Evolutionary conservation across 2,888 invertebrate species (phyloP), one percentile per base, ranked within the genome.

Genomic region (Ctena decussata): DNA sequence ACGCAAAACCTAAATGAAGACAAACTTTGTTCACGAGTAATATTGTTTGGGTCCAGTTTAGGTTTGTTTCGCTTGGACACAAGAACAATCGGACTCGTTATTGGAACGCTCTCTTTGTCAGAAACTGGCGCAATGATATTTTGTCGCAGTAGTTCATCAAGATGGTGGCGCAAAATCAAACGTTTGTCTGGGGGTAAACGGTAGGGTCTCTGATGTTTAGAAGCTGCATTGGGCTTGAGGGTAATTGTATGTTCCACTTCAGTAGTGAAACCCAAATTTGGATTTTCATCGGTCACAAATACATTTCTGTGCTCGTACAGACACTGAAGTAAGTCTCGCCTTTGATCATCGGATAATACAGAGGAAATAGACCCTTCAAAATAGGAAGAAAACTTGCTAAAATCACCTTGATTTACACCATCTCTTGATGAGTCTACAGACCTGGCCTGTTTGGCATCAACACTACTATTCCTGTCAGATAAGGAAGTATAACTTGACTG

Each of bases 1-100:
- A 80, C 80, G 71, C 80, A 82, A 41, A 86, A 86, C 27, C 77
- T 65, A 53, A 49, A 80, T 1, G 44, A 77, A 21, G 77, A 86
- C 35, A 86, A 53, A 73, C 80, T 86, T 71, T 80, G 41, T 32
- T 82, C 82, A 24, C 21, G n/a, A 6, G 80, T 75, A 2, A 44
- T 65, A 69, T 74, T 44, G 15, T 57, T 30, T 6, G 71, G 70
- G 46, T 77, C 77, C 27, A 77, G 12, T 27, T 76, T 82, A 3
- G 76, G 77, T 53, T 84, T 79, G 53, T 84, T 79, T 2, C 80
- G 83, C 37, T 84, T 84, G 0, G 60, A n/a, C 27, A 84, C 83
- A 37, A 80, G 74, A 1, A 84, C 80, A 44, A 79, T 80, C 2
- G 79, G 83, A 30, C 76, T 84, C 18, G 80, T 75, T 37, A 84